phyloP scores from a whole-genome alignment of 2,797 vertebrate genomes.

The Sebastes paucispinis region DNA sequence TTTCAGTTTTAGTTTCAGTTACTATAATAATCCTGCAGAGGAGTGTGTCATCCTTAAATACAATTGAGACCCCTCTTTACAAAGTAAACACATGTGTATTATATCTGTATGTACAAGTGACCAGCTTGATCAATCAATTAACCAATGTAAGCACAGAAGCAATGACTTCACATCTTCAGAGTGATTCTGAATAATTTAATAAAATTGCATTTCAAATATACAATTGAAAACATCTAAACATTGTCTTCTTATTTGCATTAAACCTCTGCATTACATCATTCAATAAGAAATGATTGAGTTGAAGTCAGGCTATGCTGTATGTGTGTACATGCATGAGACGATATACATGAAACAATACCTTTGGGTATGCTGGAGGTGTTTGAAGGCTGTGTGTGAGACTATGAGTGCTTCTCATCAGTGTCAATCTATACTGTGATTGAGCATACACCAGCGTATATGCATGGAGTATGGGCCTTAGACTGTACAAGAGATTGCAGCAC shows the following conservation, averaged over 20 bases:
- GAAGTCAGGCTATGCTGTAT: not conserved
- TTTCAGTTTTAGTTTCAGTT: not conserved
- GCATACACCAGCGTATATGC: not conserved
- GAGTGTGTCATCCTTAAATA: not conserved
- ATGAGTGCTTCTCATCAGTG: slow-evolving; percentile 11
- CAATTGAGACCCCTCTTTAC: not conserved
- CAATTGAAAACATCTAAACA: not conserved
- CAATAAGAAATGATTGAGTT: not conserved
- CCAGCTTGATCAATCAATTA: not conserved
- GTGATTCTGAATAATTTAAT: not conserved
- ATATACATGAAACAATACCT: not conserved
- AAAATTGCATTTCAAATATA: not conserved
- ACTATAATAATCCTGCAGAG: not conserved
- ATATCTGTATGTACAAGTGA: not conserved
- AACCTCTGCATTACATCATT: not conserved
- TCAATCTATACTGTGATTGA: slow-evolving; percentile 49
- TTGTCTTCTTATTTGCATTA: not conserved
- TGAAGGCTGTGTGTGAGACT: not conserved
- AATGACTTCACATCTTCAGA: not conserved
- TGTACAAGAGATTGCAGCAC: slow-evolving; percentile 66
- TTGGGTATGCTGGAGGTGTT: not conserved
- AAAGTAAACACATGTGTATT: not conserved
- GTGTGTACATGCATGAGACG: not conserved
- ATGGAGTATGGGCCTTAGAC: slow-evolving; percentile 20
- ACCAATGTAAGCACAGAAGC: not conserved